Evolutionary conservation across 2,888 invertebrate genomes (phyloP).

Genomic region (Parascotia fuliginaria): DNA sequence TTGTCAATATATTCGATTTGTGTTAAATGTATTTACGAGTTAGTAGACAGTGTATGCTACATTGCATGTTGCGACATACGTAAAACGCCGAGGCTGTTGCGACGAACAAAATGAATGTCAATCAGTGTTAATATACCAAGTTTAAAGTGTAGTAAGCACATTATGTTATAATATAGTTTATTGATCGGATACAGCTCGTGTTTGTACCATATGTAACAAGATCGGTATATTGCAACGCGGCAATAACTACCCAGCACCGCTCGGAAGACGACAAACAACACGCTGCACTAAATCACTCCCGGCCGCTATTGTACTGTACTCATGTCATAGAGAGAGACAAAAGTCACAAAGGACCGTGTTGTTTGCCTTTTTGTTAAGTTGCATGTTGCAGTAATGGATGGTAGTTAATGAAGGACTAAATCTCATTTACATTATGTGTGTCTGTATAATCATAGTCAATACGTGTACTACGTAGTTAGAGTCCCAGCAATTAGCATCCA

Average conservation of each 20-base stretch:
- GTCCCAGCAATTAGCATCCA: constrained; percentile 33
- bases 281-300: too few relatives aligned
- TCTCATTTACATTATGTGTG: constrained; percentile 47
- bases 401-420: constrained; percentile 34
- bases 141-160: constrained; percentile 53
- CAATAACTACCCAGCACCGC: constrained; percentile 11
- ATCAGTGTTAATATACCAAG: constrained; percentile 54
- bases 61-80: constrained; percentile 29
- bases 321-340: background rate
- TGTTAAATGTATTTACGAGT: constrained; percentile 34
- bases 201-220: constrained; percentile 39
- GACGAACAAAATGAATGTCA: constrained; percentile 57
- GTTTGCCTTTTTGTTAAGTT: constrained; percentile 21
- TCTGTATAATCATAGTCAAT: constrained; percentile 41
- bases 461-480: constrained; percentile 27
- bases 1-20: constrained; percentile 46
- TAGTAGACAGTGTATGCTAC: constrained; percentile 29
- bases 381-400: constrained; percentile 34
- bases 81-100: constrained; percentile 67
- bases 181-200: constrained; percentile 61
- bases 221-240: constrained; percentile 32
- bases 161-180: constrained; percentile 53
- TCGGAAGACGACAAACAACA: background rate
- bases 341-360: constrained; percentile 7
- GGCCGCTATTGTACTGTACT: too few relatives aligned